These are phyloP conservation scores for Latrodectus hesperus DNA, from an alignment of 2,888 invertebrate genomes.

Conservation along the genomic window DNA sequence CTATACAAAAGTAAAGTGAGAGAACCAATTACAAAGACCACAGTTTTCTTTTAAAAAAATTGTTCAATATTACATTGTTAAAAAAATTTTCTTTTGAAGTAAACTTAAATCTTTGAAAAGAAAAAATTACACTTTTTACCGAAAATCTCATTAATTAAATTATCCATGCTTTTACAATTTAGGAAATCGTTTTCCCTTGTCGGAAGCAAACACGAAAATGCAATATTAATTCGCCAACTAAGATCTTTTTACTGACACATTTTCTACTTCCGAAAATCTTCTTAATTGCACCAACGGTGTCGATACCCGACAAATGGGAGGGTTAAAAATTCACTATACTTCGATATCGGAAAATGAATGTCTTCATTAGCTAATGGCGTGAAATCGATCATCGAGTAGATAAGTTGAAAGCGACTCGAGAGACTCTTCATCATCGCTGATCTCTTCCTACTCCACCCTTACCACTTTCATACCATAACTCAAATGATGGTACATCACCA, in stretches of 20 bases:
- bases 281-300: neutral
- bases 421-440: constrained; percentile 20
- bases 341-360: constrained; percentile 31
- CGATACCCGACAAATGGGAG: neutral
- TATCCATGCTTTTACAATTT: neutral
- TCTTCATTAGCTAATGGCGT: constrained; percentile 46
- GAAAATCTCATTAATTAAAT: neutral
- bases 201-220: neutral
- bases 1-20: too few relatives aligned
- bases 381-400: constrained; percentile 28
- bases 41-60: too few relatives aligned
- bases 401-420: constrained; percentile 41
- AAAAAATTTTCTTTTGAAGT: too few relatives aligned
- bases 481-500: constrained; percentile 3
- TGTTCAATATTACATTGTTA: too few relatives aligned
- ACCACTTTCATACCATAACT: neutral
- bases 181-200: neutral
- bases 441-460: neutral
- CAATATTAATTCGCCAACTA: neutral
- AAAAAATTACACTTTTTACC: too few relatives aligned
- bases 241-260: neutral
- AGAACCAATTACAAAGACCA: too few relatives aligned
- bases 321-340: neutral
- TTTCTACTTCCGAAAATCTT: neutral
- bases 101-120: too few relatives aligned